Conservation (phyloP, 2,888 invertebrate species). For the Lycaena phlaeas region DNA sequence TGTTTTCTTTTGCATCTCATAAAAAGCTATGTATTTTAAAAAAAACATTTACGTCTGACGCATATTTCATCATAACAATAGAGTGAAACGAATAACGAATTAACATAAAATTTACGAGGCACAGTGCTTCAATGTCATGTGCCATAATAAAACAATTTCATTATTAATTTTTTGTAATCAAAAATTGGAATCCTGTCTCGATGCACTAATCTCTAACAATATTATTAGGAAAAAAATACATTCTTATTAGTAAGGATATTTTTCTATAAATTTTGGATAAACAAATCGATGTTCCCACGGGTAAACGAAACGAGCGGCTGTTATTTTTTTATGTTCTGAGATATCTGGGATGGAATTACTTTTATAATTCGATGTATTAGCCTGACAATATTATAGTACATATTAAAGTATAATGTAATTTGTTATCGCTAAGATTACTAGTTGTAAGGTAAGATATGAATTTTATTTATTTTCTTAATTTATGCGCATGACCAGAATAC, state of each 20-base stretch:
- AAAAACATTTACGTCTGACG: too few species aligned
- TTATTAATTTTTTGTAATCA: too few species aligned
- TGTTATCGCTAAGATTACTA: conserved; percentile 47
- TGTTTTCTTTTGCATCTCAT: too few species aligned
- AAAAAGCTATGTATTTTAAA: too few species aligned
- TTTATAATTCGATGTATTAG: conserved; percentile 47
- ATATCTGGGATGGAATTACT: conserved; percentile 59
- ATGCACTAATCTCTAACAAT: conserved; percentile 11
- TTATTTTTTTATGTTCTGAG: conserved; percentile 43
- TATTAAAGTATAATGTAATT: conserved; percentile 35
- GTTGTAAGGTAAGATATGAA: conserved; percentile 29
- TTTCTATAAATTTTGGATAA: conserved; percentile 56
- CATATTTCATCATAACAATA: too few species aligned
- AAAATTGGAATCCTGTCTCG: conserved; percentile 3
- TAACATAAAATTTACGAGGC: too few species aligned
- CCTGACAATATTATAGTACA: conserved; percentile 59
- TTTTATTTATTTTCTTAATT: conserved; percentile 13
- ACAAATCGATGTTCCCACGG: conserved; percentile 28
- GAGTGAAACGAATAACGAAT: too few species aligned
- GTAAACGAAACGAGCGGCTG: conserved; percentile 38
- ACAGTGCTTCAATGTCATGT: too few species aligned
- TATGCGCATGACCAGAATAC: conserved; percentile 8
- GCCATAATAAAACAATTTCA: too few species aligned
- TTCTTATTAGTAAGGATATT: conserved; percentile 47
- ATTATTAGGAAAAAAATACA: conserved; percentile 16